Conservation (phyloP, 2,797 vertebrate species). For the Melopsittacus undulatus region DNA sequence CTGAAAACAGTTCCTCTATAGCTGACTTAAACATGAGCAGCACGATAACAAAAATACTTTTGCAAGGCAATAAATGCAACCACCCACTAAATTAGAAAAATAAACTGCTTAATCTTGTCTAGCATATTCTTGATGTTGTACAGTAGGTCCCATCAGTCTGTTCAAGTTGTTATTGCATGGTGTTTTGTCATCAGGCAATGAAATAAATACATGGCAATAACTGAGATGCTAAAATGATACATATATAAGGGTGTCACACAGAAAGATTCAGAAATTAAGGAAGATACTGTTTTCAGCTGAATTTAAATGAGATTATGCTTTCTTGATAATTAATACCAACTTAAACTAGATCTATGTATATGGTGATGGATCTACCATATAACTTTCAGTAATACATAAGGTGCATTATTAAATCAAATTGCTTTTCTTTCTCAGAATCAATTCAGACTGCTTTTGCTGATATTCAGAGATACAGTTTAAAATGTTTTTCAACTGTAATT, state of each 20-base stretch:
- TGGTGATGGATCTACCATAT: rapidly evolving
- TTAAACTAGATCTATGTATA: background rate
- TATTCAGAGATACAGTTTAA: background rate
- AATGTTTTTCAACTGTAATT: background rate
- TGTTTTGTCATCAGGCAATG: background rate
- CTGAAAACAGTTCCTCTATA: background rate
- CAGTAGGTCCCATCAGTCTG: background rate
- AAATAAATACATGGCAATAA: background rate
- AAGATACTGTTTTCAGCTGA: background rate
- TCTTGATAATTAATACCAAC: background rate
- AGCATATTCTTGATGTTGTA: background rate
- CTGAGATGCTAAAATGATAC: background rate
- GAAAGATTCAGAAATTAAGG: background rate
- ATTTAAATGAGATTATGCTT: background rate
- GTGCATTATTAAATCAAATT: background rate
- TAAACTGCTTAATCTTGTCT: background rate
- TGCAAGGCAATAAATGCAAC: background rate
- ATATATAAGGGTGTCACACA: background rate
- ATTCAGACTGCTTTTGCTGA: background rate
- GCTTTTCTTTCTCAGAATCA: background rate
- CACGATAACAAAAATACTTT: background rate
- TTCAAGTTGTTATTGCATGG: background rate
- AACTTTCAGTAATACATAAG: background rate
- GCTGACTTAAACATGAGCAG: background rate
- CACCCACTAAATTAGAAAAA: background rate